These are phyloP conservation scores for Brotogeris chrysoptera DNA, from an alignment of 2,797 vertebrate genomes.

Conservation along the genomic window DNA sequence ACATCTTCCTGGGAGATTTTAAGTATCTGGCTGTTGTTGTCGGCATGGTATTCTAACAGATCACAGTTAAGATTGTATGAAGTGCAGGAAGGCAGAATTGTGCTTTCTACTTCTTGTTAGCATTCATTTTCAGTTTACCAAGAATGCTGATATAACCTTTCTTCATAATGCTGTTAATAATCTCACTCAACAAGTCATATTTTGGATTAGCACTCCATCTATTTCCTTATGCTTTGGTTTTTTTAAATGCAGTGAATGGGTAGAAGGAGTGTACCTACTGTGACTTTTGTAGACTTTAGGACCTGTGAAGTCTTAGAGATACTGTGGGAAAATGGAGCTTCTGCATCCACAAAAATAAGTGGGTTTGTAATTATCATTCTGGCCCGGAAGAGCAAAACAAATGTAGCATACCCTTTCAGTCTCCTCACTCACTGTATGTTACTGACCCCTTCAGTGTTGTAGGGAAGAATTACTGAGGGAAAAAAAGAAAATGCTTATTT, in stretches of 20 bases:
- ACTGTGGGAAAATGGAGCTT: background rate
- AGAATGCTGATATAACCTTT: background rate
- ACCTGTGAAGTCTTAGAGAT: background rate
- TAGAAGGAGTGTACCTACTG: background rate
- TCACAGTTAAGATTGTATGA: background rate
- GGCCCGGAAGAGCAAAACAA: background rate
- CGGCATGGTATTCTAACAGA: background rate
- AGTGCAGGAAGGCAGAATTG: background rate
- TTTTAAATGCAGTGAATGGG: background rate
- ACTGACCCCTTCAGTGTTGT: background rate
- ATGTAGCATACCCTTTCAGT: background rate
- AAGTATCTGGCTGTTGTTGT: background rate
- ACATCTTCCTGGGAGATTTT: background rate
- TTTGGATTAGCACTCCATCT: background rate
- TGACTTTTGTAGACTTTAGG: background rate
- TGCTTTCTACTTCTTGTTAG: background rate
- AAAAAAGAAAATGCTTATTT: background rate
- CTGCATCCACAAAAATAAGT: background rate
- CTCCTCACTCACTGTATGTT: background rate
- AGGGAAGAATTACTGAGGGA: background rate
- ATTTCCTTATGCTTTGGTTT: background rate
- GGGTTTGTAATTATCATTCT: background rate
- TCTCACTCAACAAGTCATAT: background rate
- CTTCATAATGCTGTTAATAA: background rate
- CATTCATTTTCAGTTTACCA: background rate